phyloP scores from a whole-genome alignment of 92 coral and sea anemone genomes.

The Ricordea florida region DNA sequence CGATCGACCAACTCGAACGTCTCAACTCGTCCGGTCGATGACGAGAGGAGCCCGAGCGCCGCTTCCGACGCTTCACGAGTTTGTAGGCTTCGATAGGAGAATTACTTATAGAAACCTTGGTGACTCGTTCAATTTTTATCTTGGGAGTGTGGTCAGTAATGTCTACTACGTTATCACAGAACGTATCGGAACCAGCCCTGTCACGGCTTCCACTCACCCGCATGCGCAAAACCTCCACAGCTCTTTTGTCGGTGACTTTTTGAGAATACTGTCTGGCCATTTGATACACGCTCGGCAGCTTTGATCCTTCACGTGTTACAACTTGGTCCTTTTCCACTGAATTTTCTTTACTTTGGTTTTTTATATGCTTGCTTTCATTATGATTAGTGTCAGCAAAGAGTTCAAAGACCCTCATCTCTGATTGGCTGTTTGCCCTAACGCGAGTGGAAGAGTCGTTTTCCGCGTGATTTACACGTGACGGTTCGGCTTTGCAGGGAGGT shows the following conservation, averaged over 20 bases:
- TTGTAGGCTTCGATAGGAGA: conserved; percentile 47
- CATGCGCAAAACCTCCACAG: conserved; percentile 32
- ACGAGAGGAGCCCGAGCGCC: conserved; percentile 56
- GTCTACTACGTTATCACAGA: background rate
- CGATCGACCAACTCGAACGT: conserved; percentile 81
- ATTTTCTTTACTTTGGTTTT: background rate
- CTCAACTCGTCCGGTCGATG: conserved; percentile 50
- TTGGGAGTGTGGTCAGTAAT: conserved; percentile 59
- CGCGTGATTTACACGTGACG: too few relatives aligned
- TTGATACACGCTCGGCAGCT: conserved; percentile 53
- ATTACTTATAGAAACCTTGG: conserved; percentile 73
- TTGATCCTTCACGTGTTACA: conserved; percentile 7
- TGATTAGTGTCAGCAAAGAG: conserved; percentile 18
- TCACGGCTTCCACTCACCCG: background rate
- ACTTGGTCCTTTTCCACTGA: background rate
- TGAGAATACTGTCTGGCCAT: conserved; percentile 80
- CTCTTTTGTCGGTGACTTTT: conserved; percentile 49
- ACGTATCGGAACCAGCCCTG: background rate
- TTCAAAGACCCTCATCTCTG: conserved; percentile 23
- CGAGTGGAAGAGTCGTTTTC: too few relatives aligned
- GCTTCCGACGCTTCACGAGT: conserved; percentile 68
- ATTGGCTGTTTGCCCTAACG: background rate
- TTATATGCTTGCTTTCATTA: background rate
- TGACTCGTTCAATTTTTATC: conserved; percentile 72
- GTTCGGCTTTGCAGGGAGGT: too few relatives aligned